These are phyloP conservation scores for Girardia tigrina DNA, from an alignment of 2,888 invertebrate genomes.

Conservation along the genomic window DNA sequence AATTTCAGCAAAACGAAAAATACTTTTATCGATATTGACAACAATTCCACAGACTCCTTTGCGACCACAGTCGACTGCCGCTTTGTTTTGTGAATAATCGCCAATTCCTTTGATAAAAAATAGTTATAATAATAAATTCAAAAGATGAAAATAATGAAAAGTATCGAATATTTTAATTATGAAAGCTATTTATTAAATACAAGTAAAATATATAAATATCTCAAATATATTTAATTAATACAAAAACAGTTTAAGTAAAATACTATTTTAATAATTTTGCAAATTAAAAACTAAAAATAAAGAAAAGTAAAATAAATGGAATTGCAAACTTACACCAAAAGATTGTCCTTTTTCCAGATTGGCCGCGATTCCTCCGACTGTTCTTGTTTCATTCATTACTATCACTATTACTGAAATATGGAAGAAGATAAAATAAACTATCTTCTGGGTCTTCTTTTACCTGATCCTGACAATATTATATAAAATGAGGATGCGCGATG, in stretches of 20 bases:
- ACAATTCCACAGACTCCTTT: not conserved
- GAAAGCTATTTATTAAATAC: no score
- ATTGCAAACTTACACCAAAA: constrained; percentile 40
- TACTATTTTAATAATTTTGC: no score
- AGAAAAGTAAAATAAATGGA: no score
- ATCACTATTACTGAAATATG: constrained; percentile 39
- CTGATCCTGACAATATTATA: constrained; percentile 45
- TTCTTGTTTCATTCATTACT: constrained; percentile 42
- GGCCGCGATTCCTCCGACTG: constrained; percentile 42
- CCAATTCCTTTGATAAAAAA: no score
- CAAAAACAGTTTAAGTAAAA: no score
- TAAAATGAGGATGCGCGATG: constrained; percentile 45
- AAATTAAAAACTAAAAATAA: no score
- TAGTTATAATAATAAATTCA: no score
- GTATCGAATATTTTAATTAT: no score
- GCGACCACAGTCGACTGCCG: not conserved
- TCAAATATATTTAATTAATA: no score
- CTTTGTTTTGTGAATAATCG: not conserved
- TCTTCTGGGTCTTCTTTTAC: constrained; percentile 39
- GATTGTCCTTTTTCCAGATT: constrained; percentile 42
- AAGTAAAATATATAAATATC: no score
- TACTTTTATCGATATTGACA: not conserved
- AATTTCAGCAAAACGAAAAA: no score
- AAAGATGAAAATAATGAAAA: no score
- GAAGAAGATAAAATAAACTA: constrained; percentile 29